Conservation (phyloP, 2,888 invertebrate genomes). For the Brachyptera risi region DNA sequence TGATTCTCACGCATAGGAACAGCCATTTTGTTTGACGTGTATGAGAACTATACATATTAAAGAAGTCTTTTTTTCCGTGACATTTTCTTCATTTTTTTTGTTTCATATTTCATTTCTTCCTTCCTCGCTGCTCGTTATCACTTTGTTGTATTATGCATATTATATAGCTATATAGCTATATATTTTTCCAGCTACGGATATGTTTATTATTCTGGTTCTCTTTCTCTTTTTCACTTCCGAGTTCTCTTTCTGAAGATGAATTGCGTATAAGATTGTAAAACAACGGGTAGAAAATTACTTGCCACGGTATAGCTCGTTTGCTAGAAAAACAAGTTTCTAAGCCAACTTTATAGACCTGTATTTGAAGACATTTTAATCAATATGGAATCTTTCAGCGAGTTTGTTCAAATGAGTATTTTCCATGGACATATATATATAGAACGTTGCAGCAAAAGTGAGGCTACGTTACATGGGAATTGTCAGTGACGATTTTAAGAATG, state of each 20-base stretch:
- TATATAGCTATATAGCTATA: too few species aligned
- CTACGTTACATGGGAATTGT: too few species aligned
- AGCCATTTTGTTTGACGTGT: not conserved
- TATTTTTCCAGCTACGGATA: conserved; percentile 19
- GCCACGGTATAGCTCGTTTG: not conserved
- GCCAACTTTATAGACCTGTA: too few species aligned
- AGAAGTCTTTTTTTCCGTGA: not conserved
- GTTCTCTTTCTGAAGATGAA: conserved; percentile 5
- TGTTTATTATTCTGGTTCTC: conserved; percentile 26
- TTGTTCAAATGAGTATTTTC: too few species aligned
- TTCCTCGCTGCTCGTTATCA: conserved; percentile 22
- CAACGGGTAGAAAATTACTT: conserved; percentile 1
- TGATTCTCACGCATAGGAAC: not conserved
- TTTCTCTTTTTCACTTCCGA: conserved; percentile 11
- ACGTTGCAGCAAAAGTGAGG: too few species aligned
- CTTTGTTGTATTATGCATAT: too few species aligned
- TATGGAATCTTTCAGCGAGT: too few species aligned
- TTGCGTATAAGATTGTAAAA: not conserved
- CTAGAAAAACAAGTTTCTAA: not conserved
- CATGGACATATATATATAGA: too few species aligned
- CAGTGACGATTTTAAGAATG: too few species aligned
- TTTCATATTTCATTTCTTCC: conserved; percentile 12
- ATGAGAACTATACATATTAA: not conserved
- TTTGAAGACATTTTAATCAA: too few species aligned
- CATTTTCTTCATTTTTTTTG: conserved; percentile 16